Percentiles rank a stretch among this genome's conserved stretches.
phyloP scores from a whole-genome alignment of 2,113 vertebrate genomes.

The Rhea pennata region DNA sequence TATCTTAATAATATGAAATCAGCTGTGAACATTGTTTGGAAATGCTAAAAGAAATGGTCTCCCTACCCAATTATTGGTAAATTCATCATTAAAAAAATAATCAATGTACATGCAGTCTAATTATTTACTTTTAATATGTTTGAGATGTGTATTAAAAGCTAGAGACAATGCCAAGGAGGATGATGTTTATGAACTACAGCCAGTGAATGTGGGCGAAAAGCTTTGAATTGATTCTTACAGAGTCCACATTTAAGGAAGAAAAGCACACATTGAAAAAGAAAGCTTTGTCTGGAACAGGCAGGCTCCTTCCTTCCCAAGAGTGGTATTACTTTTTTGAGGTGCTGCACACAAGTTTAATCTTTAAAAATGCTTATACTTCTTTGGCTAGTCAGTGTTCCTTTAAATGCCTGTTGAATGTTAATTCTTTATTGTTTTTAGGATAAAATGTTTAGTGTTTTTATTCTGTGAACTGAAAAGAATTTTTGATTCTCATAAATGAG shows the following conservation, averaged over 20 bases:
- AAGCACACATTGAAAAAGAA: background rate
- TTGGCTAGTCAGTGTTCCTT: background rate
- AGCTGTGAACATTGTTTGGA: background rate
- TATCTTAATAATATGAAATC: background rate
- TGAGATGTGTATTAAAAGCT: background rate
- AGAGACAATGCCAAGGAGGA: background rate
- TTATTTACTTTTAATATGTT: background rate
- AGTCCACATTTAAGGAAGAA: background rate
- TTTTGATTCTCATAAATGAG: background rate
- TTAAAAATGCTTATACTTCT: background rate
- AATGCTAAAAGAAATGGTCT: background rate
- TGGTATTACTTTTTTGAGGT: background rate
- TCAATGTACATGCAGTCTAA: background rate
- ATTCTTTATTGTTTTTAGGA: background rate
- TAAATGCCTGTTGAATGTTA: background rate
- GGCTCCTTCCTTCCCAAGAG: background rate
- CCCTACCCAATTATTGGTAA: background rate
- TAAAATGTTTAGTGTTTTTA: background rate
- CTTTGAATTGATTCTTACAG: background rate
- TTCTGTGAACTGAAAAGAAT: background rate
- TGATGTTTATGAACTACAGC: background rate
- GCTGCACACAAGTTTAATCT: background rate
- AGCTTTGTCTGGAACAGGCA: background rate
- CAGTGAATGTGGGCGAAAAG: background rate
- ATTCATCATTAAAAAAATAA: background rate